Evolutionary conservation across 2,888 invertebrate genomes (phyloP), one percentile per base, ranked within the genome.

Genomic region (Drosophila flavopinicola): DNA sequence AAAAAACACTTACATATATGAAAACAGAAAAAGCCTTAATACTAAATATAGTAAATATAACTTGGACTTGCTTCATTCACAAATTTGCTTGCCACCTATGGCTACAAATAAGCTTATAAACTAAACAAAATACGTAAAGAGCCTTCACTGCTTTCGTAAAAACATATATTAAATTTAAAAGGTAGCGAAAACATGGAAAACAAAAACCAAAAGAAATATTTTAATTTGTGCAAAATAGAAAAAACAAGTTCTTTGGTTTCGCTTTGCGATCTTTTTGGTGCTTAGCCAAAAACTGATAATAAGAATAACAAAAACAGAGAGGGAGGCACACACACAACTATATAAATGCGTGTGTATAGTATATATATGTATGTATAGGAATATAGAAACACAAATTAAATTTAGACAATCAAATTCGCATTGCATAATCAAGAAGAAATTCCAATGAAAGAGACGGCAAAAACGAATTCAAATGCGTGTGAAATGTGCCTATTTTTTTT

Each of bases 351-450:
- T 32, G 37, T 37, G 47, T 47, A 51, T n/a, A 24, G 44, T 49
- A 53, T 20, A 37, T 11, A 11, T 32, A n/a, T 24, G 6, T 29
- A 11, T 44, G 9, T 48, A 29, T 63, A 38, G 20, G 44, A 24
- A 45, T 45, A 58, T 41, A 64, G 41, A 52, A 57, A 39, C 17
- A 39, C 45, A 75, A 53, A 57, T 61, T 84, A 78, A 64, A 71
- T 57, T 75, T 78, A 78, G 78, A 75, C 61, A 47, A 48, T 23
- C 42, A 56, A 59, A 57, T 42, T 29, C 35, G 32, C 2, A 45
- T 72, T 72, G 75, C 69, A 59, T 72, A 72, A 74, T 56, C 20
- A 11, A 32, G 15, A 17, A 51, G 25, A 59, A 66, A 71, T 49
- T 37, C 25, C 48, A 58, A 35, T 15, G 39, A 59, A 27, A 53